phyloP scores from a whole-genome alignment of 2,113 vertebrate genomes.

The Ammospiza caudacuta region DNA sequence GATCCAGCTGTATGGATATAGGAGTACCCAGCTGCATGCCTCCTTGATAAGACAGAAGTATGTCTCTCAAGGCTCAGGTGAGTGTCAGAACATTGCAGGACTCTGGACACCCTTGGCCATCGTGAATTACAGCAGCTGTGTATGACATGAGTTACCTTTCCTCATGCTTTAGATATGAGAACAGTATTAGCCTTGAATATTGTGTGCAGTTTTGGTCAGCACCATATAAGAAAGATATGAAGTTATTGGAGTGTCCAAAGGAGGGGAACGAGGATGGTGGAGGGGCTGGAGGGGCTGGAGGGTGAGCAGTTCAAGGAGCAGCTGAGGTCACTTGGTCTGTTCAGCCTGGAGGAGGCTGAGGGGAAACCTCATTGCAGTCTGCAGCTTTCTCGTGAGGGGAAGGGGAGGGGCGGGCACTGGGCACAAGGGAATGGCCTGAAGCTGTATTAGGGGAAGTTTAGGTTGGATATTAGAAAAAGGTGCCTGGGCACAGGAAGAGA shows the following conservation, averaged over 20 bases:
- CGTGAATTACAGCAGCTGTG: neutral
- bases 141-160: neutral
- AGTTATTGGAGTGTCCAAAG: neutral
- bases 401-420: neutral
- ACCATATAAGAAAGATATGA: neutral
- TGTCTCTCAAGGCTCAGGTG: neutral
- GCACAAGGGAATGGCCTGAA: neutral
- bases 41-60: neutral
- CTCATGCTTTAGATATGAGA: neutral
- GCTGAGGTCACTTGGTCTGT: neutral
- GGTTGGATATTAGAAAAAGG: neutral
- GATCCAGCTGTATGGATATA: neutral
- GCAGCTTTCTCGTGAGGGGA: accelerated
- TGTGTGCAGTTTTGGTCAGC: neutral
- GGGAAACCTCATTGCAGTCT: neutral
- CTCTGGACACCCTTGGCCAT: neutral
- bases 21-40: neutral
- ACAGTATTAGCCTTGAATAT: neutral
- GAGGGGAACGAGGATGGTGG: accelerated
- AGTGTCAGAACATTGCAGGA: neutral
- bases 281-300: neutral
- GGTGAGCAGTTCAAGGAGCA: accelerated
- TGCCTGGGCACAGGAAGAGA: no score
- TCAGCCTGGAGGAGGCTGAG: neutral
- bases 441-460: neutral